Conservation (phyloP, 2,113 vertebrate genomes). For the Pomatorhinus ruficollis region DNA sequence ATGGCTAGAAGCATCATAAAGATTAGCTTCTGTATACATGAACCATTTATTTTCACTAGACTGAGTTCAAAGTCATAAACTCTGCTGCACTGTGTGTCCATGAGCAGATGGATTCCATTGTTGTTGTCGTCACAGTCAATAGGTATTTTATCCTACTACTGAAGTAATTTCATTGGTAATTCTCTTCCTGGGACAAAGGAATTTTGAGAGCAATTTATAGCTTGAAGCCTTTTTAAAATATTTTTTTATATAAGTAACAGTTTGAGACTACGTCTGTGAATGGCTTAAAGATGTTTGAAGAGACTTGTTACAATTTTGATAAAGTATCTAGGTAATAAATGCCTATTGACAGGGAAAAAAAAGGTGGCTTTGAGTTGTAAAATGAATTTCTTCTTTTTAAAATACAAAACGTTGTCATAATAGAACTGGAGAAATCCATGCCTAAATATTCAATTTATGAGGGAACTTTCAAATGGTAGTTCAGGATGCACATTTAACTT, state of each 20-base stretch:
- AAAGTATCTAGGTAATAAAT: not conserved
- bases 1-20: not conserved
- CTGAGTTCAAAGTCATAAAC: not conserved
- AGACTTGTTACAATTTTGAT: not conserved
- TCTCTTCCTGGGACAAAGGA: not conserved
- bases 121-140: not conserved
- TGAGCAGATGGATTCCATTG: not conserved
- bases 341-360: not conserved
- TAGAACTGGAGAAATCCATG: not conserved
- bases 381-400: not conserved
- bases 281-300: not conserved
- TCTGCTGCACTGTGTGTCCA: not conserved
- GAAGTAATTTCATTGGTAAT: not conserved
- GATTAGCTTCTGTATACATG: not conserved
- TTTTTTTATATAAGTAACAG: not conserved
- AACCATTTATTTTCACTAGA: not conserved
- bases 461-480: not conserved
- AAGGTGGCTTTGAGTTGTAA: not conserved
- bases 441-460: not conserved
- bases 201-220: not conserved
- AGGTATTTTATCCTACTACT: not conserved
- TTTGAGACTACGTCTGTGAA: not conserved
- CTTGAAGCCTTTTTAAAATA: not conserved
- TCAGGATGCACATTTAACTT: not conserved
- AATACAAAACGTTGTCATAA: not conserved